Evolutionary conservation across 1,140 invertebrate genomes (phyloP), one percentile per base, ranked within the genome.

Genomic region (Drosophila bocki): DNA sequence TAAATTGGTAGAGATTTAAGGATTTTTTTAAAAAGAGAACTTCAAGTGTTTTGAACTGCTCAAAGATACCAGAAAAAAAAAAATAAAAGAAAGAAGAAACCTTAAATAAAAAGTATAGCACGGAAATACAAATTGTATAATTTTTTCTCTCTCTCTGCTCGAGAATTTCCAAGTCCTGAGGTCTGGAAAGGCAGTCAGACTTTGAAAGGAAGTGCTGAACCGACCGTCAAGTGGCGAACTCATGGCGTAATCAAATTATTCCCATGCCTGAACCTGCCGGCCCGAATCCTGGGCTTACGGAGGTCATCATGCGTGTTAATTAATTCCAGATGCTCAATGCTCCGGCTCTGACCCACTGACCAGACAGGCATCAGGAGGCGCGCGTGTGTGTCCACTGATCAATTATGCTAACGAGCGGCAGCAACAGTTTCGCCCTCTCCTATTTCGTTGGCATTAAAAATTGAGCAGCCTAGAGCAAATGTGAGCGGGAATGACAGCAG

Each of bases 381-480:
- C 56, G 47, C 61, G 45, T 59, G 56, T 58, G 54, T 39, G 48
- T 22, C 59, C 44, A 13, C 45, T 61, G 68, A 78, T 87, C 84
- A 80, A 83, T 83, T 80, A 87, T 87, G 80, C 58, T 82, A 86
- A 82, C 67, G 81, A 56, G 51, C n/a, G 17, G 37, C 33, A 61
- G 57, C 74, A 81, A 71, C 68, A 87, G 75, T 62, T 77, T 74
- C 58, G 45, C 15, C 22, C 35, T 59, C 51, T 35, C 67, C 65
- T 58, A 79, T 79, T 79, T 69, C 42, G 71, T 72, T 86, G 50
- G 19, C 80, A 63, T 83, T 80, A 74, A 83, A 82, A 67, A 83
- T 86, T 71, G 33, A 81, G 19, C 62, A 67, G 61, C 45, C 51
- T 51, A 60, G 33, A 50, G 57, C 42, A 41, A 70, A 78, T 57